Evolutionary conservation across 2,797 vertebrate genomes (phyloP), one percentile per base, ranked within the genome.

Genomic region (Crossoptilon crossoptilon): DNA sequence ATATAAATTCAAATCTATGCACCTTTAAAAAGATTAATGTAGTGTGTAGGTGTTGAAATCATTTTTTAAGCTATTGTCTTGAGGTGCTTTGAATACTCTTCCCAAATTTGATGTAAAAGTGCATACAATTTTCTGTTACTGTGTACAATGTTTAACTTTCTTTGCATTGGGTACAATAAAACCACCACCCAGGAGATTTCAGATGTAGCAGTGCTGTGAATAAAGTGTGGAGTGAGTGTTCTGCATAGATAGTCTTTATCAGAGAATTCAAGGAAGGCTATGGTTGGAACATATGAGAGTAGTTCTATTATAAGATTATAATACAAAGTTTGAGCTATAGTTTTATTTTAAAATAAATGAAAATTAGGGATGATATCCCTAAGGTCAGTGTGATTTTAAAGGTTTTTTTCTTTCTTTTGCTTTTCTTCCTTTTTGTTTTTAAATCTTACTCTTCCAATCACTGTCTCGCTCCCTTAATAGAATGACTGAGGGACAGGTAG

Each of bases 101-200:
- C 24, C 22, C 35, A 79, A 44, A 53, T 70, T 37, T 41, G 10
- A n/a, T 92, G 64, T 84, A 71, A 19, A 91, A 82, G 4, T 55
- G 27, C 31, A 56, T 90, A 24, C 14, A 5, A 6, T 21, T 72
- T 83, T 72, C 17, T 78, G 49, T 75, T 91, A 14, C 19, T 85
- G 95, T 68, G 66, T 63, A 46, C 31, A 73, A 4, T 46, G 24
- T 88, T 93, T 64, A 76, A 63, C 79, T 85, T 81, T 91, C 17
- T 89, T 91, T 84, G 49, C 21, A 8, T 19, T 84, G 18, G 77
- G 6, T 77, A 46, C 74, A 90, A 85, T 73, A 80, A 93, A 87
- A 51, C 35, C 49, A 26, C 66, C n/a, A 22, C 44, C n/a, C 24
- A 44, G 49, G 33, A 83, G 19, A 55, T 66, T 13, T 48, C 46